A percentile compares a stretch with the other conserved stretches of the same genome.
These are phyloP conservation scores for Apis laboriosa DNA, from an alignment of 1,140 invertebrate genomes.

Conservation along the genomic window DNA sequence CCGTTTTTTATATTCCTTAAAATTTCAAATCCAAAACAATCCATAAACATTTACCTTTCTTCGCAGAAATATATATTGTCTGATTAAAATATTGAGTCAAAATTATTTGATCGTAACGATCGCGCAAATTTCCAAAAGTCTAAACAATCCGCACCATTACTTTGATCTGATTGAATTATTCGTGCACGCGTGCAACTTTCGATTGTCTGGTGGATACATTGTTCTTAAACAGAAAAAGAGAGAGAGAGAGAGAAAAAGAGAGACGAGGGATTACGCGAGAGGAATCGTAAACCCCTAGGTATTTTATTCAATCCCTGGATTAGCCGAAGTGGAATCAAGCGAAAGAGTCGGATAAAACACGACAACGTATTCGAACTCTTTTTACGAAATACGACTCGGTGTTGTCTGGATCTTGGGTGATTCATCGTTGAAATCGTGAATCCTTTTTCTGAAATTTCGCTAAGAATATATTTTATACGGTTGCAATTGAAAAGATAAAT, in stretches of 20 bases:
- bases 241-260: too few relatives aligned
- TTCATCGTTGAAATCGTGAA: not conserved
- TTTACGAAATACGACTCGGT: not conserved
- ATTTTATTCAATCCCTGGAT: conserved; percentile 38
- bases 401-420: not conserved
- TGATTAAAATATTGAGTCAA: not conserved
- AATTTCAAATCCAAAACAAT: too few relatives aligned
- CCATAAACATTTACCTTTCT: not conserved
- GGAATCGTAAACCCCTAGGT: conserved; percentile 28
- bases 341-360: conserved; percentile 28
- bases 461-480: not conserved
- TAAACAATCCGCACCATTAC: conserved; percentile 3
- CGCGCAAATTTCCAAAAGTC: not conserved
- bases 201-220: conserved; percentile 15
- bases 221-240: not conserved
- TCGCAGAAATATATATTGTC: not conserved
- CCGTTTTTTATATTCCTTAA: too few relatives aligned
- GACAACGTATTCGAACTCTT: conserved; percentile 14
- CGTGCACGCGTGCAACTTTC: not conserved
- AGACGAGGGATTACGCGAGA: conserved; percentile 4
- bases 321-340: not conserved
- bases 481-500: not conserved
- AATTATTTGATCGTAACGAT: conserved; percentile 30
- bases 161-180: not conserved
- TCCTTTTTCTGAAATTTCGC: not conserved